These are phyloP conservation scores for Meliscaeva auricollis DNA, from an alignment of 2,888 invertebrate species.

Conservation along the genomic window DNA sequence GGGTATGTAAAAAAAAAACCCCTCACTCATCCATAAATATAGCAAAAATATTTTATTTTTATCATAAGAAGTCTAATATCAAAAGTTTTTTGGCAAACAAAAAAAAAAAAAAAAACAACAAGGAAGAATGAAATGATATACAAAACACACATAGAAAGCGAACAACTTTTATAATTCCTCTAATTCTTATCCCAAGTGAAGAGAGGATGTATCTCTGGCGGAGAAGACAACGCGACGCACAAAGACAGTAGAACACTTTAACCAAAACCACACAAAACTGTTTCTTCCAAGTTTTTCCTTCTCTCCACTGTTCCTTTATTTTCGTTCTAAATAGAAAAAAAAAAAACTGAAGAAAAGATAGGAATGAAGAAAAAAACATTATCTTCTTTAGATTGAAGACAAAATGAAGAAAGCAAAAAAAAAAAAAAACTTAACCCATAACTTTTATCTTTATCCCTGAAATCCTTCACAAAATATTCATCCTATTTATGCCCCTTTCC, in stretches of 20 bases:
- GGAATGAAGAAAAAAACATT: not conserved
- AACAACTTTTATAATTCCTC: constrained; percentile 66
- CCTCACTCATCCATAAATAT: constrained; percentile 13
- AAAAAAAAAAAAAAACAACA: constrained; percentile 4
- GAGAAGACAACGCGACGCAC: not conserved
- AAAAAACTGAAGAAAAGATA: not conserved
- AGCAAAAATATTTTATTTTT: constrained; percentile 10
- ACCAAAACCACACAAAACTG: constrained; percentile 18
- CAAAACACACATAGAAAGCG: constrained; percentile 18
- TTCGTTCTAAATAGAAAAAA: not conserved
- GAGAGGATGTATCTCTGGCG: too few species aligned
- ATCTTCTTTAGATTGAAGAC: not conserved
- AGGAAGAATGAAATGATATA: not conserved
- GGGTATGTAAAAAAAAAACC: constrained; percentile 1
- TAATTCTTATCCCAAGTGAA: constrained; percentile 58
- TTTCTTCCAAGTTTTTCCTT: not conserved
- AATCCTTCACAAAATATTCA: constrained; percentile 49
- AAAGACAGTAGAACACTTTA: not conserved
- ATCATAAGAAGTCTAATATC: constrained; percentile 22
- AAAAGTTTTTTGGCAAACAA: constrained; percentile 1
- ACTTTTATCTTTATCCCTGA: constrained; percentile 63
- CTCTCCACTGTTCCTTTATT: not conserved
- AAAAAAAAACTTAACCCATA: constrained; percentile 65
- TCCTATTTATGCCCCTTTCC: not conserved
- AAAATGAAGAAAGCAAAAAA: not conserved